Base-by-base conservation (phyloP, 2,888 invertebrate species). In the Lissocephala sabroskyi region DNA sequence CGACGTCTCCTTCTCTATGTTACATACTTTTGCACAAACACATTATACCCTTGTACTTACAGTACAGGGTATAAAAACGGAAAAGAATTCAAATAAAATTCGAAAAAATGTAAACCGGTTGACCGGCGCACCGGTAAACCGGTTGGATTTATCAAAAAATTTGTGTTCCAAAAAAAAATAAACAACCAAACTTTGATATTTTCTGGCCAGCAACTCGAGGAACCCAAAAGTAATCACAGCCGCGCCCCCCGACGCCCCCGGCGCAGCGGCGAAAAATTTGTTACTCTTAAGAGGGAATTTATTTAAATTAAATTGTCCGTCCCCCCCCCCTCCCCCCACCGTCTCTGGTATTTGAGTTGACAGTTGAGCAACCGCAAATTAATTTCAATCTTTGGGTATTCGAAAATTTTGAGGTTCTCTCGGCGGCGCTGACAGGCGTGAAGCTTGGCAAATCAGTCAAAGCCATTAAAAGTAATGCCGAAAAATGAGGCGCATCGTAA, bases 21-120 rank as follows among this genome's bases (percentile, higher is more conserved):
- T n/a, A n/a, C n/a, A n/a, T n/a, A n/a, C 23, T 23, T 23, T 23
- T 3, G 4, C 23, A 23, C 23, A 23, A 23, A 23, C 7, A 23
- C 3, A 23, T 5, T 23, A 23, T 5, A 23, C 7, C 7, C 23
- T 23, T 23, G 3, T 23, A 5, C 3, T 42, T 29, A 29, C n/a
- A n/a, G n/a, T n/a, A n/a, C n/a, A n/a, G n/a, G n/a, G n/a, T n/a
- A n/a, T n/a, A 51, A 45, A 48, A 59, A 55, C 67, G 55, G 50
- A 54, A 66, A 62, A 65, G 59, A 56, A 52, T 62, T 65, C 49
- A 58, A 32, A 32, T 45, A 46, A 45, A 30, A 47, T 40, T 53
- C 30, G 18, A 48, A 39, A 29, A 41, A 46, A 42, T 17, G 42
- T 48, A 74, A 67, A 75, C 75, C 66, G 76, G 71, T 75, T 60